Evolutionary conservation across 2,888 invertebrate species (phyloP).

Genomic region (Nowickia ferox): DNA sequence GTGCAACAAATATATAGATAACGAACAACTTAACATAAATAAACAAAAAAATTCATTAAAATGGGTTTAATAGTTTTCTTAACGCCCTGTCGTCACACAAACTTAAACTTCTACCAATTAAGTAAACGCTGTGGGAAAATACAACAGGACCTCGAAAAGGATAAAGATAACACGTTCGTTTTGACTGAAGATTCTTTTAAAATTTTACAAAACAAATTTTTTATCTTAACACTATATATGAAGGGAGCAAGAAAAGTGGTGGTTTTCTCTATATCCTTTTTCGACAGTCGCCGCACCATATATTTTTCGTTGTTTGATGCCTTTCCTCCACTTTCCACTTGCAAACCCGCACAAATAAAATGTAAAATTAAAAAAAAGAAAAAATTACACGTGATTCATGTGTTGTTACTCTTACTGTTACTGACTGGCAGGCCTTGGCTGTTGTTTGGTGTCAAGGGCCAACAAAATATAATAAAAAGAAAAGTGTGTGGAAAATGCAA

Average conservation of each 20-base stretch:
- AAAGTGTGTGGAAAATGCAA: neutral
- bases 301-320: constrained; percentile 30
- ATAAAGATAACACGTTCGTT: constrained; percentile 12
- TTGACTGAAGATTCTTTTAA: neutral
- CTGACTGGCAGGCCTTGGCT: constrained; percentile 28
- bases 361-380: constrained; percentile 30
- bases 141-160: neutral
- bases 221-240: neutral
- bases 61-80: constrained; percentile 37
- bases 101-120: constrained; percentile 12
- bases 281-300: neutral
- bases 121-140: constrained; percentile 1
- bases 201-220: constrained; percentile 25
- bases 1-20: constrained; percentile 30
- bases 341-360: neutral
- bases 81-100: neutral
- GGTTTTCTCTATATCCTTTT: constrained; percentile 19
- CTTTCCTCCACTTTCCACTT: constrained; percentile 35
- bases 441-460: constrained; percentile 38
- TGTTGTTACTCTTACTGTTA: constrained; percentile 17
- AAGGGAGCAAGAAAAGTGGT: constrained; percentile 35
- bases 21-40: constrained; percentile 5
- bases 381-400: constrained; percentile 54
- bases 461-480: neutral
- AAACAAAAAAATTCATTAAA: neutral